These are phyloP conservation scores for Arvicanthis niloticus DNA, from an alignment of 2,113 vertebrate species.

Conservation along the genomic window DNA sequence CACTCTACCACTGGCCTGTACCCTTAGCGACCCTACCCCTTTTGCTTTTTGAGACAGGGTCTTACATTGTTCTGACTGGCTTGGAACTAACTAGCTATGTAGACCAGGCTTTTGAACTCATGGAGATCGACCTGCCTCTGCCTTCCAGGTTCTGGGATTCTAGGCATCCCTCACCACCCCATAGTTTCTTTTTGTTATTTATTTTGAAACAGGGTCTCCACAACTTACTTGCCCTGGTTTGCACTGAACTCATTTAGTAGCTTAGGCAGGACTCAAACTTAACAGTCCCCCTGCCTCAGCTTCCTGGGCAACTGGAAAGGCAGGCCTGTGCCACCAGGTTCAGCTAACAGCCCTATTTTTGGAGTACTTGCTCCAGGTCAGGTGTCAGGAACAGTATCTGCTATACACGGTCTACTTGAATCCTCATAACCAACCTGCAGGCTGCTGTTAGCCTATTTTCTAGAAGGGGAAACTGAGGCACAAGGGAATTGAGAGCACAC, in stretches of 20 bases:
- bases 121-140: not conserved
- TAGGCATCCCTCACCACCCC: not conserved
- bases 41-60: not conserved
- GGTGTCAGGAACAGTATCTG: not conserved
- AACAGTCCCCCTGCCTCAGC: not conserved
- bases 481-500: not conserved
- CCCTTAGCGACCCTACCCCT: not conserved
- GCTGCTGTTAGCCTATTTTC: not conserved
- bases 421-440: not conserved
- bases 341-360: not conserved
- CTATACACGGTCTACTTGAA: not conserved
- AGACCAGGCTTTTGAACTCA: not conserved
- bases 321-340: not conserved
- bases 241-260: not conserved
- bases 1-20: not conserved
- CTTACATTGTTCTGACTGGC: not conserved
- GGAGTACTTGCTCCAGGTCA: not conserved
- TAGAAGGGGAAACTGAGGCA: slow-evolving; percentile 42
- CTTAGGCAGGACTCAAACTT: not conserved
- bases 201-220: not conserved
- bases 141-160: not conserved
- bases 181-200: not conserved
- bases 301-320: not conserved
- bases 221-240: not conserved
- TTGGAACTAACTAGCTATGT: not conserved